Evolutionary conservation across 1,140 invertebrate genomes (phyloP), one percentile per base, ranked within the genome.

Genomic region (Dinothrombium tinctorium): DNA sequence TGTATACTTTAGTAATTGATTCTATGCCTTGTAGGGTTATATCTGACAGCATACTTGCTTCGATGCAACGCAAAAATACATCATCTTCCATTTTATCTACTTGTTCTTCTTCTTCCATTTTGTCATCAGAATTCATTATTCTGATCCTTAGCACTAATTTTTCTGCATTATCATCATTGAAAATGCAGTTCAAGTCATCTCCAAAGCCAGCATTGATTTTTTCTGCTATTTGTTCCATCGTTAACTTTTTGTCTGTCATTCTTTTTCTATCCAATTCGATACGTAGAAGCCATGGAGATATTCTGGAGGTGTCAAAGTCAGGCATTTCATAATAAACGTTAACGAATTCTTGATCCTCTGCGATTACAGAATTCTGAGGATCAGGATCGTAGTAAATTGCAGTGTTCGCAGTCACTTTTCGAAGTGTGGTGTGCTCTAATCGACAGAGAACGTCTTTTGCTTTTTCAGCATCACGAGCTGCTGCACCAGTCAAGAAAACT

Each of bases 321-420:
- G 92, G 90, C 89, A 99, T 98, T 65, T 99, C 94, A 56, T 99
- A 99, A 53, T 98, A 99, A 9, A 98, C 86, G 61, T 94, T 94
- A 0, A 99, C 92, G 54, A 94, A 99, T 58, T 99, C 94, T 61
- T 96, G 89, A 74, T 99, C 94, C 60, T 99, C 94, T 0, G 74
- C 69, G 47, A 99, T 96, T 0, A 95, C 89, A 0, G 94, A 96
- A 53, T 95, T 87, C 61, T 90, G 81, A 8, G 90, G 89, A 62
- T 98, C 89, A 5, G 94, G 92, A 65, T 99, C 94, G 53, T 99
- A 99, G 53, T 96, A 99, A 58, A 99, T 99, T 1, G 89, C 90
- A 0, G 94, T 98, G 53, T 98, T 96, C 0, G 89, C 86, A 0
- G 90, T 96, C 0, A 95, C 67, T 61, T 98, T 98, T 40, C 84